Evolutionary conservation across 2,888 invertebrate species (phyloP).

Genomic region (Lydus trimaculatus): DNA sequence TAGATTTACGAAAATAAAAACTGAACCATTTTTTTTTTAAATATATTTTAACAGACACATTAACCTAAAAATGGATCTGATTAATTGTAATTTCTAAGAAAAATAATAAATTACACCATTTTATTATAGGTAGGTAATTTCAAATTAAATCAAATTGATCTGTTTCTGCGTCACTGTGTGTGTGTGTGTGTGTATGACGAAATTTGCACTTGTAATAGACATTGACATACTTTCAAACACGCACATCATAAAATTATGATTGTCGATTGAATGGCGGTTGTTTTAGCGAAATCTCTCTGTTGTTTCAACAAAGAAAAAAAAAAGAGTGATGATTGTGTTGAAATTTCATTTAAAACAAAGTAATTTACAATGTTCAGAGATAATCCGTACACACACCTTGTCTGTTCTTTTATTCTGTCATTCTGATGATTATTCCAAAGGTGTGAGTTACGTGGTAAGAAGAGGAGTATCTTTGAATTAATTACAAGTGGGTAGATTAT

Average conservation of each 20-base stretch:
- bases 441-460: background rate
- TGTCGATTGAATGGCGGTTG: background rate
- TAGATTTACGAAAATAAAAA: background rate
- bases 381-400: background rate
- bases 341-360: background rate
- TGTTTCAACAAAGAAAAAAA: background rate
- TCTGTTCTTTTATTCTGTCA: background rate
- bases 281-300: background rate
- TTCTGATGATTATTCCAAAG: background rate
- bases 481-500: background rate
- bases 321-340: background rate
- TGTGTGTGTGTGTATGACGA: constrained; percentile 25
- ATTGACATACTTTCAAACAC: constrained; percentile 41
- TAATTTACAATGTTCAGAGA: background rate
- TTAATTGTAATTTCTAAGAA: background rate
- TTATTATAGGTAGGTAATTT: background rate
- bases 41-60: background rate
- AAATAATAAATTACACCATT: background rate
- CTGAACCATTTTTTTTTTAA: background rate
- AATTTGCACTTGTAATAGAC: constrained; percentile 39
- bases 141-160: background rate
- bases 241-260: constrained; percentile 33
- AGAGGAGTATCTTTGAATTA: background rate
- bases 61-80: background rate
- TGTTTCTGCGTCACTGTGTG: constrained; percentile 1